phyloP scores from a whole-genome alignment of 2,888 invertebrate species.

The Agonopterix arenella region DNA sequence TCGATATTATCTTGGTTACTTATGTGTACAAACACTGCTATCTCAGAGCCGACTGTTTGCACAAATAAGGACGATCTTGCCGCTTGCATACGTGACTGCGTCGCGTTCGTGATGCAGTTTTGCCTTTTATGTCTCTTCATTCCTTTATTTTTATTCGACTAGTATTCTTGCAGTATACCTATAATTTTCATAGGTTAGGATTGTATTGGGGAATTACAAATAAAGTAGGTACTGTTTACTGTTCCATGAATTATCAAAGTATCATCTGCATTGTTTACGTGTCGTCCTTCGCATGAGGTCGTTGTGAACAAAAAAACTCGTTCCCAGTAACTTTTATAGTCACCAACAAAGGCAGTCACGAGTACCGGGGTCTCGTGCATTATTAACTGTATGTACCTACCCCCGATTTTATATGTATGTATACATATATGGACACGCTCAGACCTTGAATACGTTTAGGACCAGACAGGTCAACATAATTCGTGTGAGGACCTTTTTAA shows the following conservation, averaged over 20 bases:
- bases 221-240: background rate
- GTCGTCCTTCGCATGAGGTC: slow-evolving; percentile 3
- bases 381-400: slow-evolving; percentile 18
- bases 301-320: slow-evolving; percentile 4
- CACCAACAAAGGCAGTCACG: slow-evolving; percentile 7
- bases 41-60: slow-evolving; percentile 56
- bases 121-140: background rate
- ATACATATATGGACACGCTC: slow-evolving; percentile 5
- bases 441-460: slow-evolving; percentile 35
- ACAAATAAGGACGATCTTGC: slow-evolving; percentile 57
- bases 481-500: slow-evolving; percentile 39
- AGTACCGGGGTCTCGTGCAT: slow-evolving; percentile 8
- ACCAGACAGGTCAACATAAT: slow-evolving; percentile 43
- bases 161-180: no score
- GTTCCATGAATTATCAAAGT: background rate
- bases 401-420: background rate
- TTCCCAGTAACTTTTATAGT: slow-evolving; percentile 7
- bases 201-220: background rate
- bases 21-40: slow-evolving; percentile 57
- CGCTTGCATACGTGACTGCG: slow-evolving; percentile 47
- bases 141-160: no score
- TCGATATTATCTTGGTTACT: slow-evolving; percentile 54
- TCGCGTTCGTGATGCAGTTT: background rate
- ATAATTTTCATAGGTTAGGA: no score
- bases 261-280: background rate